Evolutionary conservation across 2,888 invertebrate species (phyloP).

Genomic region (Philereme transversata): DNA sequence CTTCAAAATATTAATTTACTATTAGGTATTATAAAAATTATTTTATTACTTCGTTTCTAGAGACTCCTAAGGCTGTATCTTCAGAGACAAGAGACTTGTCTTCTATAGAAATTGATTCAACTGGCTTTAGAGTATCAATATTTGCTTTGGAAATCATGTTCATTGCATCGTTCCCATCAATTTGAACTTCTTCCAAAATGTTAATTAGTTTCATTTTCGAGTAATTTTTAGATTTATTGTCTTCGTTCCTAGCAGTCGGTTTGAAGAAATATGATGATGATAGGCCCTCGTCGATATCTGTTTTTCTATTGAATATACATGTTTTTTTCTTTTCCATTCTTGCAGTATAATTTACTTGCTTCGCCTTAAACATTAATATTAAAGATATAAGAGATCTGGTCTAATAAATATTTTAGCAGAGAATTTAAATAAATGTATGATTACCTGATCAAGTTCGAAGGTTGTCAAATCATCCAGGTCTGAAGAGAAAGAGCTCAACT

Average conservation of each 20-base stretch:
- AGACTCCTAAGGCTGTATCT: not conserved
- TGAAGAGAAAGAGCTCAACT: slow-evolving; percentile 48
- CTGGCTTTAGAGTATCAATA: slow-evolving; percentile 50
- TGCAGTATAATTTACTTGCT: slow-evolving; percentile 45
- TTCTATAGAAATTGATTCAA: slow-evolving; percentile 50
- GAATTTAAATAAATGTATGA: slow-evolving; percentile 19
- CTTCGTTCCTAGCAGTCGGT: slow-evolving; percentile 26
- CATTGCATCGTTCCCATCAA: slow-evolving; percentile 55
- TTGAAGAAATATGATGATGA: slow-evolving; percentile 55
- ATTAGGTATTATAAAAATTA: too few species aligned
- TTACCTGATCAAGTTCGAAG: slow-evolving; percentile 62
- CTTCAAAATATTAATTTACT: not conserved
- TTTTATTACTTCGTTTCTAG: slow-evolving; percentile 15
- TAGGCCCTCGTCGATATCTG: slow-evolving; percentile 28
- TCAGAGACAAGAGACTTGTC: not conserved
- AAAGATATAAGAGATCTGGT: not conserved
- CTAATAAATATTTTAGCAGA: not conserved
- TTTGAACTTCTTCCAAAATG: slow-evolving; percentile 65
- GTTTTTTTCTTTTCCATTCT: slow-evolving; percentile 36
- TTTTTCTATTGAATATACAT: slow-evolving; percentile 35
- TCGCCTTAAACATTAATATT: slow-evolving; percentile 45
- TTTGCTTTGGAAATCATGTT: slow-evolving; percentile 60
- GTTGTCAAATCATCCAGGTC: slow-evolving; percentile 57
- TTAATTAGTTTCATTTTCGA: slow-evolving; percentile 68
- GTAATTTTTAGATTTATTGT: slow-evolving; percentile 46